Evolutionary conservation across 2,113 vertebrate species (phyloP).

Genomic region (Phylloscopus trochiloides): DNA sequence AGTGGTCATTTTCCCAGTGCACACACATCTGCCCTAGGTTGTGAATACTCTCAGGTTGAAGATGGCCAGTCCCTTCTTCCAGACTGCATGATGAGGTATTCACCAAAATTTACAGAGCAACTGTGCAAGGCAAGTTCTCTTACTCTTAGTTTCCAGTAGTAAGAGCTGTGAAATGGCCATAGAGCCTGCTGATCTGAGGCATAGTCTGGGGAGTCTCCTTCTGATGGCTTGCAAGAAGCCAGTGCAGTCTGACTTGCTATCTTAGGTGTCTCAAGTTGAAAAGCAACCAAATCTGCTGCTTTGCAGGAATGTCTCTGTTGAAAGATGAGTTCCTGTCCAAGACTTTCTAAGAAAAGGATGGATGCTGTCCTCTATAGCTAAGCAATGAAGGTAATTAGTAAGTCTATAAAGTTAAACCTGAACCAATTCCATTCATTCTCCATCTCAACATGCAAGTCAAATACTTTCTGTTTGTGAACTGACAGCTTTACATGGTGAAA

Average conservation of each 20-base stretch:
- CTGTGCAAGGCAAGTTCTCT: background rate
- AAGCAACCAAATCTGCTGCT: background rate
- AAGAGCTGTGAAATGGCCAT: background rate
- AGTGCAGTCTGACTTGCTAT: background rate
- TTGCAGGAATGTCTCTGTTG: background rate
- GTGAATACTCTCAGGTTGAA: background rate
- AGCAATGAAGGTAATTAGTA: background rate
- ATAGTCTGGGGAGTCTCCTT: background rate
- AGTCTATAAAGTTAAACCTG: background rate
- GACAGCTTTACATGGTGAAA: background rate
- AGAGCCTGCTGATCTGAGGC: background rate
- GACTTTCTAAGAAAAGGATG: background rate
- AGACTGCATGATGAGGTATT: background rate
- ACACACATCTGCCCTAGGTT: fast-evolving
- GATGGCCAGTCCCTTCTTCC: background rate
- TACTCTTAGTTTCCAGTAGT: background rate
- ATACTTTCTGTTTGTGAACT: background rate
- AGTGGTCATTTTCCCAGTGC: fast-evolving
- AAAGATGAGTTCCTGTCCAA: background rate
- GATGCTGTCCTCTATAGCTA: background rate
- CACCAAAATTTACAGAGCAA: background rate
- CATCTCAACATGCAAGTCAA: background rate
- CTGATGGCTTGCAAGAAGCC: background rate
- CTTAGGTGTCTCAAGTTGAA: background rate
- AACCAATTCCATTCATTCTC: background rate